Evolutionary conservation across 1,140 invertebrate genomes (phyloP).

Genomic region (Sycobia sp.): DNA sequence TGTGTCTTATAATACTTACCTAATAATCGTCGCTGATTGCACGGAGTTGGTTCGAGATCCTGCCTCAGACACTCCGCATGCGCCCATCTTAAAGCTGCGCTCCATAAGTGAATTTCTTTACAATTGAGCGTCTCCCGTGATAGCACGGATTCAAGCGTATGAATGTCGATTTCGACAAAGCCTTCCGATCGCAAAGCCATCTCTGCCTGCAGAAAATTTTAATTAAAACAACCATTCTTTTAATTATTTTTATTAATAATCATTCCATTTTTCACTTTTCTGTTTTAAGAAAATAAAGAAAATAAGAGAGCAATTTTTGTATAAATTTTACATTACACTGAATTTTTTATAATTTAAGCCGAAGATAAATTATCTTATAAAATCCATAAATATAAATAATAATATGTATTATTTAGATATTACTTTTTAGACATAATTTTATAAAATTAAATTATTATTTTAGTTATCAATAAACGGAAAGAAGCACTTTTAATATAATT

Average conservation of each 20-base stretch:
- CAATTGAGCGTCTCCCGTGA: constrained; percentile 88
- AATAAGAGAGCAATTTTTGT: not conserved
- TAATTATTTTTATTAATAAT: not conserved
- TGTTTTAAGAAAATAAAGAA: not conserved
- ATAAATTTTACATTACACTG: not conserved
- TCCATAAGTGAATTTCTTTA: constrained; percentile 87
- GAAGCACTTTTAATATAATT: too few relatives aligned
- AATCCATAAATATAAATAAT: not conserved
- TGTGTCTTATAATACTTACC: constrained; percentile 41
- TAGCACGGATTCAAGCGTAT: constrained; percentile 85
- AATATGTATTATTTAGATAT: not conserved
- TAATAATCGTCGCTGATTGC: constrained; percentile 62
- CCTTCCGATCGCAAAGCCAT: constrained; percentile 92
- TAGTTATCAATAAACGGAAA: too few relatives aligned
- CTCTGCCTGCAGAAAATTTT: constrained; percentile 75
- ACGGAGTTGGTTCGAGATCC: constrained; percentile 76
- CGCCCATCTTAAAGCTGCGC: constrained; percentile 89
- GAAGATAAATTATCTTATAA: not conserved
- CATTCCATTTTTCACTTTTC: not conserved
- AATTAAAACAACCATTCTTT: not conserved
- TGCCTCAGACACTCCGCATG: constrained; percentile 80
- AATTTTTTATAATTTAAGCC: not conserved
- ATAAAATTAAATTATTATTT: too few relatives aligned
- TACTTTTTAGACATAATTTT: too few relatives aligned
- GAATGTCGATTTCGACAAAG: constrained; percentile 89